phyloP scores from a whole-genome alignment of 2,888 invertebrate species.

The Lasioglossum vierecki region DNA sequence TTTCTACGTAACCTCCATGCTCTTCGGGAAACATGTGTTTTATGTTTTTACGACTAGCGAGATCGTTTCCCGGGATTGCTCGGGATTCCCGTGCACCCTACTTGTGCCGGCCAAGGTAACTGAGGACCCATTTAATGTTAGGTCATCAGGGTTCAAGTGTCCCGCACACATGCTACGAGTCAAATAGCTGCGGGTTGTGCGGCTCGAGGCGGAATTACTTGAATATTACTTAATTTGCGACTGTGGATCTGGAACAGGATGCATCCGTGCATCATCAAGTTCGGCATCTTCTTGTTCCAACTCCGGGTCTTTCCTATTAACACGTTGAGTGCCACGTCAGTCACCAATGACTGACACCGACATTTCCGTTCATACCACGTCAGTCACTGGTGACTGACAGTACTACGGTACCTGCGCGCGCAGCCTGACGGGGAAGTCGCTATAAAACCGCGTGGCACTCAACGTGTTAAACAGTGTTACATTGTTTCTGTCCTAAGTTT shows the following conservation, averaged over 20 bases:
- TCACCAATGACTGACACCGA: too few relatives aligned
- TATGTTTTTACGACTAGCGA: conserved; percentile 10
- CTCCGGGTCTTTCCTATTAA: too few relatives aligned
- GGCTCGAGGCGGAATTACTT: neutral
- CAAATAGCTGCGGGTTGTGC: neutral
- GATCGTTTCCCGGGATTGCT: conserved; percentile 8
- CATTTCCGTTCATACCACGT: too few relatives aligned
- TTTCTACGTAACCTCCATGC: conserved; percentile 5
- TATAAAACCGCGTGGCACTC: too few relatives aligned
- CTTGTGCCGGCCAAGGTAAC: neutral
- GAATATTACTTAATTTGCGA: conserved; percentile 7
- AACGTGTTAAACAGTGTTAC: too few relatives aligned
- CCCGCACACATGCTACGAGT: neutral
- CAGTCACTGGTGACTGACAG: too few relatives aligned
- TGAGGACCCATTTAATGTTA: conserved; percentile 2
- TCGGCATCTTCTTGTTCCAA: neutral
- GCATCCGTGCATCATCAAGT: neutral
- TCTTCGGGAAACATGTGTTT: conserved; percentile 8
- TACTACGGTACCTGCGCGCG: too few relatives aligned
- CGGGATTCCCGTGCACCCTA: conserved; percentile 12
- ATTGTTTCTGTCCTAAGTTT: too few relatives aligned
- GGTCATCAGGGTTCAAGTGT: conserved; percentile 4
- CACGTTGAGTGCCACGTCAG: too few relatives aligned
- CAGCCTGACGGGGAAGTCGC: too few relatives aligned
- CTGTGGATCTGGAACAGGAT: conserved; percentile 5